Base-by-base conservation (phyloP, 2,113 vertebrate genomes). In the Atlantisia rogersi region DNA sequence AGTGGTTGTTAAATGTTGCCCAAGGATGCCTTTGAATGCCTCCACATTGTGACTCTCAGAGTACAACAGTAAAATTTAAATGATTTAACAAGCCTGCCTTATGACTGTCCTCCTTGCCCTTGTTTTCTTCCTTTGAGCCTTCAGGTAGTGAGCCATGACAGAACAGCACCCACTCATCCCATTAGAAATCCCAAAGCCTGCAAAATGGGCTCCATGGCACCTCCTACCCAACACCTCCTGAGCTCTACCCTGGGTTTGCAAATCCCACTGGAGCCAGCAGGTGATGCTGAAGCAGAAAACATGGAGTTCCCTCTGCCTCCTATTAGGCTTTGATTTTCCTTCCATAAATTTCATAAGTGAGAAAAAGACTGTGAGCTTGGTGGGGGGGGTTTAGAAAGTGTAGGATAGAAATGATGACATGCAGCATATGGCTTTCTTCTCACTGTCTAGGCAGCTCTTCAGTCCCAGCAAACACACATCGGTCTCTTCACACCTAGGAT, bases 201-300 rank as follows among this genome's bases (percentile, higher is more conserved):
- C n/a, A 40, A 29, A 70, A 37, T 7, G 39, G 56, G 55, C 52
- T 74, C 4, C 31, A 29, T 55, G n/a, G 6, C 42, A 52, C 65
- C 89, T 86, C 56, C 92, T 60, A 71, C 71, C 69, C 76, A 56
- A 2, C 37, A 37, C 19, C 18, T 29, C 60, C 67, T 2, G 12
- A 67, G 68, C 52, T n/a, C 76, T 55, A 32, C 21, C 77, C 12
- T 6, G 73, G 15, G 11, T 96, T 94, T 93, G 96, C 81, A 94
- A 28, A 94, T 95, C 95, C 96, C 93, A 25, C 8, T 18, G 90
- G 88, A 83, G 46, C 95, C 94, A 96, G 96, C 93, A 97, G 96
- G 90, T 95, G 95, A 96, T 96, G 96, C 95, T 97, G 96, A 86
- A 93, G 93, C 95, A 94, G 95, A 96, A 97, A 96, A 67, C 95